phyloP scores from a whole-genome alignment of 2,113 vertebrate genomes.

The Cichladusa arquata region DNA sequence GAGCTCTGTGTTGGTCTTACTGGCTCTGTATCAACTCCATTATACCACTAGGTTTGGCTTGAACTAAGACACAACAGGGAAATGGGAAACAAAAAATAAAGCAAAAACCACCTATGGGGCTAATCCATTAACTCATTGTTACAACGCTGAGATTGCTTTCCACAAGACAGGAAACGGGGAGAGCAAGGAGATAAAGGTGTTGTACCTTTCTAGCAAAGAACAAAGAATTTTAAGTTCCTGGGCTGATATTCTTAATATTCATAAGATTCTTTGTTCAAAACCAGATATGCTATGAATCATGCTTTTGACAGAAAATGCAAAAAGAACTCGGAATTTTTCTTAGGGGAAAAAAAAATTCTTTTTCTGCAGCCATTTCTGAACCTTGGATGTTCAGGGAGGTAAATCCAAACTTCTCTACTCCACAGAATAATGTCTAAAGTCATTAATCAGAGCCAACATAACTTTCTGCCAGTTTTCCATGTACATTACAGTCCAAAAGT shows the following conservation, averaged over 20 bases:
- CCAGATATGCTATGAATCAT: neutral
- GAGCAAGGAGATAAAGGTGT: neutral
- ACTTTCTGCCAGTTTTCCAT: neutral
- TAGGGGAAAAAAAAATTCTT: neutral
- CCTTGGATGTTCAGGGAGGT: neutral
- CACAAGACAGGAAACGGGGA: neutral
- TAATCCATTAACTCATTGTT: neutral
- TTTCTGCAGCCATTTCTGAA: neutral
- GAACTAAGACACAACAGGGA: neutral
- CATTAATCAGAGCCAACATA: neutral
- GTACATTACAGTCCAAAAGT: neutral
- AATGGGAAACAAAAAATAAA: neutral
- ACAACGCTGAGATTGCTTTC: neutral
- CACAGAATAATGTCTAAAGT: neutral
- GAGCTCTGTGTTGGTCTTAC: neutral
- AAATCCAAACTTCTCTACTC: neutral
- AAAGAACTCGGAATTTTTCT: neutral
- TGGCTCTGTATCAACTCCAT: neutral
- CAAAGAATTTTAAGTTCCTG: neutral
- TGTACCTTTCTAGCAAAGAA: neutral
- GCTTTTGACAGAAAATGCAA: neutral
- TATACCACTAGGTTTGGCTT: neutral
- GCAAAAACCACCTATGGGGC: fast-evolving
- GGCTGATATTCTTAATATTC: neutral
- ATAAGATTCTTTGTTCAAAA: neutral